Base-by-base conservation (phyloP, 2,113 vertebrate genomes). In the Genyomyrus donnyi region DNA sequence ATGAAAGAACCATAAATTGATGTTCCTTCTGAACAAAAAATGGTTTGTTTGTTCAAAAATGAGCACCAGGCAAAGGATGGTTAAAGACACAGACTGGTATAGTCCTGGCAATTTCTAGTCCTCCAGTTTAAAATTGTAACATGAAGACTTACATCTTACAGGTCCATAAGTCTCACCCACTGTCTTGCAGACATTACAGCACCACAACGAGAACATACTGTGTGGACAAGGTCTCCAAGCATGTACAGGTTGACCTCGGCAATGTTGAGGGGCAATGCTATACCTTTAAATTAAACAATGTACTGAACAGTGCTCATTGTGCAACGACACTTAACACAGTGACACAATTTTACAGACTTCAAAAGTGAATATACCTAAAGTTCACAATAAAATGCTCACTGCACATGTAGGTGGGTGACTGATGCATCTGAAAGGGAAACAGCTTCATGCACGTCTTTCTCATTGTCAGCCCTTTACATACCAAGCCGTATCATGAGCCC, bases 1-100 rank as follows among this genome's bases (percentile, higher is more conserved):
- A 53, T 8, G 5, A 56, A 90, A 80, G 24, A 87, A 84, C 85
- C 31, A n/a, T 62, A 62, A 45, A 84, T 50, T 56, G 88, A 89
- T 89, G 39, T 24, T 35, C 45, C 11, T 42, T 42, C 35, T 19
- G 35, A 80, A 35, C 70, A 5, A 77, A 77, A 39, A 15, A 39
- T 11, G 74, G n/a, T 35, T 39, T 21, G 27, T 31, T 80, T 46
- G 2, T 49, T 15, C 13, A 13, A 19, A 45, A 89, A 77, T 48
- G 42, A 24, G 19, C 56, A 62, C 66, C 53, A 45, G 46, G 62
- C 3, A 42, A 4, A 24, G n/a, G 86, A 31, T 15, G 49, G 46
- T 15, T 58, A 27, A 21, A 42, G 52, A 9, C 3, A n/a, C 9
- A 10, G 87, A 35, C 24, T 19, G 31, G 5, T 42, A 42, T 19